Percentiles rank a stretch among this genome's conserved stretches.
These are phyloP conservation scores for Muntiacus reevesi DNA, from an alignment of 2,113 vertebrate genomes.

Conservation along the genomic window DNA sequence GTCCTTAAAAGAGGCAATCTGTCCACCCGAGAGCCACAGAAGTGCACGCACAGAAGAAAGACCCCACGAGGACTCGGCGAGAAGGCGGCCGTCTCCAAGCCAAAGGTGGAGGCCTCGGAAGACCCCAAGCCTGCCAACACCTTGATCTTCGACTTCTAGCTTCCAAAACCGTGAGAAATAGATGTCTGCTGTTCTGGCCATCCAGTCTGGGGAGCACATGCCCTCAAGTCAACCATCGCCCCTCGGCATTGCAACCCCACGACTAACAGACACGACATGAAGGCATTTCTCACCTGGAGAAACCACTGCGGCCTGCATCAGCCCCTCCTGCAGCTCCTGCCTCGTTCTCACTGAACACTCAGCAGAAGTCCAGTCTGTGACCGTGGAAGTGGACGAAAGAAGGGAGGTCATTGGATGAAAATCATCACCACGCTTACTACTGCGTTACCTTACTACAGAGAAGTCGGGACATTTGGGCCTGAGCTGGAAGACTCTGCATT, in stretches of 20 bases:
- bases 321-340: not conserved
- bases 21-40: not conserved
- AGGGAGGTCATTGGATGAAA: not conserved
- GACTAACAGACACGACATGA: not conserved
- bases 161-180: not conserved
- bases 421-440: too few relatives aligned
- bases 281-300: not conserved
- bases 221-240: not conserved
- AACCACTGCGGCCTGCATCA: not conserved
- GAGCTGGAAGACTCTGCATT: not conserved
- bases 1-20: not conserved
- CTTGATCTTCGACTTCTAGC: not conserved
- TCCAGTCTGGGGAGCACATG: not conserved
- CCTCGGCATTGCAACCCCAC: not conserved
- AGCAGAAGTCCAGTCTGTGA: not conserved
- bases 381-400: not conserved
- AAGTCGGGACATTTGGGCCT: not conserved
- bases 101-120: not conserved
- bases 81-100: not conserved
- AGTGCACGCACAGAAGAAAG: not conserved
- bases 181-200: not conserved
- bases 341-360: not conserved
- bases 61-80: not conserved
- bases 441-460: not conserved
- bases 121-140: not conserved